Base-by-base conservation (phyloP, 2,797 vertebrate species). In the Clarias fuscus region DNA sequence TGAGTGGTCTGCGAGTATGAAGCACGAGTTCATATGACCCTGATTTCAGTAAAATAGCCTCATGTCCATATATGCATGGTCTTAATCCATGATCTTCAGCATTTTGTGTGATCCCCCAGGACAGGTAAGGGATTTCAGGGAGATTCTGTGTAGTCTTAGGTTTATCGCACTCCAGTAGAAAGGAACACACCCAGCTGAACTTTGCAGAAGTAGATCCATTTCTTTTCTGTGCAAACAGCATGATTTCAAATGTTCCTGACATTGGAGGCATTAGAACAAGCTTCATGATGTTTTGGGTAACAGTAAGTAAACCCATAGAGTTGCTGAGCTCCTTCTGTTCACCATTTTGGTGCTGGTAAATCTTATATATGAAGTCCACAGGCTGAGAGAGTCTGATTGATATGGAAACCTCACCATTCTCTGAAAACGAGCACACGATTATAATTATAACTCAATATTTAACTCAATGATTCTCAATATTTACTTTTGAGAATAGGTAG, bases 101-200 rank as follows among this genome's bases (percentile, higher is more conserved):
- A 3, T 87, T 91, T 79, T 87, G 89, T 79, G 92, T 91, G 65
- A 95, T 85, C 5, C 92, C 91, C 92, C 93, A 94, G 85, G 90
- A 93, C 43, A 87, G 33, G 68, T 93, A 94, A 6, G 93, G 92
- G 3, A 93, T 95, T 85, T 93, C 71, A 0, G 93, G 92, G 0
- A 92, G 68, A 73, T 91, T 85, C 33, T 92, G 89, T 22, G 70
- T 73, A 0, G 59, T 43, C 0, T 30, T 84, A 7, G 93, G 81
- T 15, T 88, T 67, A 15, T 85, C 56, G 62, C 90, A 92, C 0
- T 93, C 88, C 48, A 95, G 85, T 71, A 90, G 89, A 82, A 93
- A 93, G 76, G 94, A 93, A 78, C 92, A 95, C 40, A 93, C 89
- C 92, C 93, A 95, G 48, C 27, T 87, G 65, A 87, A 94, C 0